Percentiles rank a stretch among this genome's conserved stretches.
phyloP scores from a whole-genome alignment of 2,797 vertebrate species.

The Xiphophorus birchmanni region DNA sequence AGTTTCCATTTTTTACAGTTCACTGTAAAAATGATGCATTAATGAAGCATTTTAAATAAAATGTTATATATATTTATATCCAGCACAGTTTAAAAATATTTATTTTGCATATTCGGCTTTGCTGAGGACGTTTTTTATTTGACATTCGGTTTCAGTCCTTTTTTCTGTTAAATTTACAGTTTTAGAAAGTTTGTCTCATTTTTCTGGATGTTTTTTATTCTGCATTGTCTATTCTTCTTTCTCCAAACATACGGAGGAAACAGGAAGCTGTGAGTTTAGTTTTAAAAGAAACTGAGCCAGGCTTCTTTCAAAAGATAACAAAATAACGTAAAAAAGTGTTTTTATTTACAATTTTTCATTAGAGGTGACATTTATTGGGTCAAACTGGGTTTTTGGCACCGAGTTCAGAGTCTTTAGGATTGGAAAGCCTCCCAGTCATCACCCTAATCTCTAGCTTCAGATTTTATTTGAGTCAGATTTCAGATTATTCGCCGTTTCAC shows the following conservation, averaged over 20 bases:
- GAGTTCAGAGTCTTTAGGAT: neutral
- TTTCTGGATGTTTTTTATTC: neutral
- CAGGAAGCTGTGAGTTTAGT: neutral
- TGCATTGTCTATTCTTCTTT: neutral
- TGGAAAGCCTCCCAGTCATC: neutral
- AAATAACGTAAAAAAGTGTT: neutral
- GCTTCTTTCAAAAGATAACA: neutral
- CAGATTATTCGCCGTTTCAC: no score
- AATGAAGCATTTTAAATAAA: neutral
- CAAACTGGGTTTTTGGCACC: neutral
- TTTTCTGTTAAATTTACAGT: neutral
- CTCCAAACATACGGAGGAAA: neutral
- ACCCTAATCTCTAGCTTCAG: neutral
- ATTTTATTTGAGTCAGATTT: neutral
- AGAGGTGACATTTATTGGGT: neutral
- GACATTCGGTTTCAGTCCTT: neutral
- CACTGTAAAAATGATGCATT: neutral
- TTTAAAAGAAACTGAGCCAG: neutral
- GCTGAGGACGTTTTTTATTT: neutral
- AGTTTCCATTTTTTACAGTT: neutral
- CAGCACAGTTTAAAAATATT: neutral
- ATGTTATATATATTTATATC: no score
- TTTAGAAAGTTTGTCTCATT: neutral
- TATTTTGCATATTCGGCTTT: neutral
- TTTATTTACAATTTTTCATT: neutral